Conservation (phyloP, 1,140 invertebrate species). For the Cylas formicarius region DNA sequence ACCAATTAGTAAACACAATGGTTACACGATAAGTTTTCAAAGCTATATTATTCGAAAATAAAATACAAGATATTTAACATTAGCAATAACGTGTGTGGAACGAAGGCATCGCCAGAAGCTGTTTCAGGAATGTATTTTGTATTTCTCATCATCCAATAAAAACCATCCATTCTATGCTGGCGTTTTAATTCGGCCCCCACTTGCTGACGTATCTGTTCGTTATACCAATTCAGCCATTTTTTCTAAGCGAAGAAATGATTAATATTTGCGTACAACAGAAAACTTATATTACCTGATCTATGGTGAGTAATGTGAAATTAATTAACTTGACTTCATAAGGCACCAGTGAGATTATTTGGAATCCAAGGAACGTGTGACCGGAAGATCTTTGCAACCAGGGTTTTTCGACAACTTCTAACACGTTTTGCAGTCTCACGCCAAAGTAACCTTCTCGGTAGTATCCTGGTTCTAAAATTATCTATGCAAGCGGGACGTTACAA, state of each 20-base stretch:
- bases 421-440: slow-evolving; percentile 87
- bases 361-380: slow-evolving; percentile 55
- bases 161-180: slow-evolving; percentile 58
- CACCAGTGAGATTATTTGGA: slow-evolving; percentile 80
- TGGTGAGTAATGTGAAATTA: slow-evolving; percentile 66
- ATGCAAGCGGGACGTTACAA: neutral
- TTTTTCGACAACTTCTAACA: slow-evolving; percentile 73
- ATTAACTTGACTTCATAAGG: slow-evolving; percentile 91
- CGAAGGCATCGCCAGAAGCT: too few relatives aligned
- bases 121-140: slow-evolving; percentile 59
- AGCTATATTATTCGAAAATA: too few relatives aligned
- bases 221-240: slow-evolving; percentile 72
- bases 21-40: too few relatives aligned
- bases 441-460: slow-evolving; percentile 78
- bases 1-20: too few relatives aligned
- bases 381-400: slow-evolving; percentile 42
- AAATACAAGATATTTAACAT: too few relatives aligned
- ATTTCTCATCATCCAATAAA: slow-evolving; percentile 75
- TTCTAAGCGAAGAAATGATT: slow-evolving; percentile 48
- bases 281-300: slow-evolving; percentile 54
- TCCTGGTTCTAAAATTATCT: slow-evolving; percentile 57
- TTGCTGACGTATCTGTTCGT: slow-evolving; percentile 58
- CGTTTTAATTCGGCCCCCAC: slow-evolving; percentile 65
- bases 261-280: slow-evolving; percentile 5
- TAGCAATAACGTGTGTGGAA: too few relatives aligned